Evolutionary conservation across 2,113 vertebrate genomes (phyloP).

Genomic region (Acanthochromis polyacanthus): DNA sequence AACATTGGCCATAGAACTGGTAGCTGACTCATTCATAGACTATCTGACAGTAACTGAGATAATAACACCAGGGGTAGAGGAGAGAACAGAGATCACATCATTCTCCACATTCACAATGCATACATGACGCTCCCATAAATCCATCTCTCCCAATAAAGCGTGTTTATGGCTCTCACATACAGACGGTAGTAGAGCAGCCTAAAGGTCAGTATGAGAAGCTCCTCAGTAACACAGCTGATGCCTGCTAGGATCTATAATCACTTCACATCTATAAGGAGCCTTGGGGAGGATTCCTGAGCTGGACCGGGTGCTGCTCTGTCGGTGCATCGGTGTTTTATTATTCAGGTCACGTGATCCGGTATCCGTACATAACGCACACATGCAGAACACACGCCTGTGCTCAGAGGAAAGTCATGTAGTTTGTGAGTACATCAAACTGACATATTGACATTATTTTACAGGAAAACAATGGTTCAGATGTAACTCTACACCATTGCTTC

Average conservation of each 20-base stretch:
- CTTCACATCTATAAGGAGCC: slow-evolving; percentile 41
- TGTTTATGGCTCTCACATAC: slow-evolving; percentile 41
- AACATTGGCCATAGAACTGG: background rate
- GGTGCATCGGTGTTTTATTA: slow-evolving; percentile 21
- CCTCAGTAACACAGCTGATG: slow-evolving; percentile 41
- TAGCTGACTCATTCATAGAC: slow-evolving; percentile 4
- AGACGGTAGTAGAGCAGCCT: background rate
- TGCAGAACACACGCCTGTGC: too few relatives aligned
- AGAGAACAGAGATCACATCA: background rate
- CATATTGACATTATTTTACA: too few relatives aligned
- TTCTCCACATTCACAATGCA: slow-evolving; percentile 1
- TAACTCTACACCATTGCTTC: too few relatives aligned
- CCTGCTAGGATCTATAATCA: slow-evolving; percentile 39
- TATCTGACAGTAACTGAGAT: slow-evolving; percentile 8
- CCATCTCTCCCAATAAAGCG: slow-evolving; percentile 16
- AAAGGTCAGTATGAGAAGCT: slow-evolving; percentile 51
- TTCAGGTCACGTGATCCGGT: too few relatives aligned
- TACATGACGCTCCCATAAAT: slow-evolving; percentile 5
- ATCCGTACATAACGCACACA: too few relatives aligned
- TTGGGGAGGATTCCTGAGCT: slow-evolving; percentile 4
- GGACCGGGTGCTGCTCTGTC: slow-evolving; percentile 8
- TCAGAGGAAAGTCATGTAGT: too few relatives aligned
- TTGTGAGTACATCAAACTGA: too few relatives aligned
- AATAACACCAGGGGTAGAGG: background rate
- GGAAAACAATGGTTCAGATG: too few relatives aligned